Percentiles rank a stretch among this genome's conserved stretches.
Evolutionary conservation across 2,797 vertebrate genomes (phyloP).

Genomic region (Threskiornis aethiopicus): DNA sequence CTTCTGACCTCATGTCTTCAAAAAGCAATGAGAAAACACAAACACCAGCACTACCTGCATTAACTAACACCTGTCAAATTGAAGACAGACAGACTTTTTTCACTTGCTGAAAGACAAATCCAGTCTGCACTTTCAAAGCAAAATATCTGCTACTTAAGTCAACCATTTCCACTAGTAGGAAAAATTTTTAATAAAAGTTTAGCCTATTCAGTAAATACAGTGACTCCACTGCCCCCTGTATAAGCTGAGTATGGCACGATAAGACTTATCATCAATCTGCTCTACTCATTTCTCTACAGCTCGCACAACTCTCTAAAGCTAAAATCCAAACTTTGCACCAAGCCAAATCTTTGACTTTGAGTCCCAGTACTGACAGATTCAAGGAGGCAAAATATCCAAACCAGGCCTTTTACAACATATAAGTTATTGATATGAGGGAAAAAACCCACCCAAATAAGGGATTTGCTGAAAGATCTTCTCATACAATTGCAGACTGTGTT

Average conservation of each 20-base stretch:
- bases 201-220: neutral
- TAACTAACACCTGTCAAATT: constrained; percentile 3
- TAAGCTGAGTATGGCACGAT: neutral
- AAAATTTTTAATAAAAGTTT: neutral
- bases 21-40: neutral
- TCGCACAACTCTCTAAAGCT: neutral
- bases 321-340: neutral
- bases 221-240: neutral
- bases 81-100: neutral
- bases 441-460: fast-evolving
- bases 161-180: neutral
- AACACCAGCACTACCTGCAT: constrained; percentile 1
- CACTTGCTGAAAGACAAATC: neutral
- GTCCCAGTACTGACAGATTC: neutral
- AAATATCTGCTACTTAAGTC: neutral
- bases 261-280: neutral
- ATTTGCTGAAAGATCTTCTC: neutral
- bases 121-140: neutral
- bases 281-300: neutral
- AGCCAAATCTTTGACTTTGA: neutral
- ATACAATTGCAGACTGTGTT: neutral
- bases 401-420: neutral
- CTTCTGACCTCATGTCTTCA: neutral
- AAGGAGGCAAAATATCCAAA: neutral
- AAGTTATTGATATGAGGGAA: neutral